A percentile compares a stretch with the other conserved stretches of the same genome.
Conservation (phyloP, 2,888 invertebrate genomes). For the Eristalinus sepulchralis region DNA sequence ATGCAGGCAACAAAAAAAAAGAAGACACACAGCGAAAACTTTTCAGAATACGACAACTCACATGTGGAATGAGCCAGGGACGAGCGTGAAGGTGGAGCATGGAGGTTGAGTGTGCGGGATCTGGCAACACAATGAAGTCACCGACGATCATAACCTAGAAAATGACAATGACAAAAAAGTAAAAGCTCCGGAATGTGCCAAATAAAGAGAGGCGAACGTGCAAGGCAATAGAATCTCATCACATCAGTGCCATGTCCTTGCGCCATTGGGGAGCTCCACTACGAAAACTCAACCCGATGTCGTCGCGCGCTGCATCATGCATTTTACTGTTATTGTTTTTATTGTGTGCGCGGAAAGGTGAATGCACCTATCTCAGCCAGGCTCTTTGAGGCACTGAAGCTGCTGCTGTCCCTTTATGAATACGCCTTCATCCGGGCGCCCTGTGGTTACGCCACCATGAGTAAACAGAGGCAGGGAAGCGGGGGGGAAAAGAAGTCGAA, state of each 20-base stretch:
- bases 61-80: neutral
- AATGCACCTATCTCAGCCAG: conserved; percentile 48
- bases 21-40: conserved; percentile 20
- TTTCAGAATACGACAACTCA: conserved; percentile 56
- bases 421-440: conserved; percentile 31
- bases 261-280: neutral
- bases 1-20: neutral
- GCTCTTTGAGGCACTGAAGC: conserved; percentile 18
- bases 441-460: conserved; percentile 50
- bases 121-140: conserved; percentile 33
- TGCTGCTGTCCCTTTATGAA: conserved; percentile 57
- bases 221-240: conserved; percentile 55
- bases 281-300: neutral
- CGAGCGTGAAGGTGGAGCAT: too few species aligned
- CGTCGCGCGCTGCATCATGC: conserved; percentile 52
- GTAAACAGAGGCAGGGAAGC: conserved; percentile 8
- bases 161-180: conserved; percentile 27
- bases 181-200: conserved; percentile 59
- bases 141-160: conserved; percentile 69
- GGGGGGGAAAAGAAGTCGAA: conserved; percentile 2
- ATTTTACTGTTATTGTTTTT: conserved; percentile 69
- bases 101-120: neutral
- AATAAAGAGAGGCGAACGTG: conserved; percentile 33
- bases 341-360: conserved; percentile 61
- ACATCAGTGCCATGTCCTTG: conserved; percentile 63